Evolutionary conservation across 1,140 invertebrate genomes (phyloP).

Genomic region (Pseudomyrmex flavicornis): DNA sequence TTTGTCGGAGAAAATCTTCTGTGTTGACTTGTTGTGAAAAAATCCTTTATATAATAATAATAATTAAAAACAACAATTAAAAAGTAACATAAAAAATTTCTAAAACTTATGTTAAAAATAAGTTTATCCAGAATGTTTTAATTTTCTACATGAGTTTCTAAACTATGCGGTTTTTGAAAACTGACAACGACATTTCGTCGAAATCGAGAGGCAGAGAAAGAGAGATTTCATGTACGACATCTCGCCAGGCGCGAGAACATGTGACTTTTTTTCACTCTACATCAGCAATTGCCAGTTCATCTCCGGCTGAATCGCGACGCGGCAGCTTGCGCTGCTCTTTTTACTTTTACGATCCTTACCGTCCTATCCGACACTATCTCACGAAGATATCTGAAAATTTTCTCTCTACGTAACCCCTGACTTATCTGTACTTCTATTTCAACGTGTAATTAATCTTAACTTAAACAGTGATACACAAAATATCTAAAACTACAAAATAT

Average conservation of each 20-base stretch:
- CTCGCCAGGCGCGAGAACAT: constrained; percentile 21
- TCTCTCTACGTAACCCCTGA: background rate
- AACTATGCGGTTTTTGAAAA: background rate
- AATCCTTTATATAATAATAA: no score
- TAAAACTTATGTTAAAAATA: no score
- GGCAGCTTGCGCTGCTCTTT: constrained; percentile 58
- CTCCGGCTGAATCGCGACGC: constrained; percentile 49
- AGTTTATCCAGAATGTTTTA: no score
- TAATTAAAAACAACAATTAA: no score
- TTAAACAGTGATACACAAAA: background rate
- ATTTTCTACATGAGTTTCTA: no score
- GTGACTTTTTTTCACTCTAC: constrained; percentile 44
- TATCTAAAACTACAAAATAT: background rate
- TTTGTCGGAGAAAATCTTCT: background rate
- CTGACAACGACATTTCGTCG: background rate
- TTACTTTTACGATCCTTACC: constrained; percentile 49
- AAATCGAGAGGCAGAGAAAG: background rate
- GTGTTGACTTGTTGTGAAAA: no score
- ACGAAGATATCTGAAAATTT: background rate
- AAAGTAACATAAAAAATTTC: no score
- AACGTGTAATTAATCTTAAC: constrained; percentile 24
- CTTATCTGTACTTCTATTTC: constrained; percentile 2
- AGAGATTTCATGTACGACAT: constrained; percentile 18
- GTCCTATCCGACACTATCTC: constrained; percentile 41
- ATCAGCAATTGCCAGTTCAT: constrained; percentile 56